phyloP scores from a whole-genome alignment of 1,140 invertebrate genomes.

The Andrena cerasifolii region DNA sequence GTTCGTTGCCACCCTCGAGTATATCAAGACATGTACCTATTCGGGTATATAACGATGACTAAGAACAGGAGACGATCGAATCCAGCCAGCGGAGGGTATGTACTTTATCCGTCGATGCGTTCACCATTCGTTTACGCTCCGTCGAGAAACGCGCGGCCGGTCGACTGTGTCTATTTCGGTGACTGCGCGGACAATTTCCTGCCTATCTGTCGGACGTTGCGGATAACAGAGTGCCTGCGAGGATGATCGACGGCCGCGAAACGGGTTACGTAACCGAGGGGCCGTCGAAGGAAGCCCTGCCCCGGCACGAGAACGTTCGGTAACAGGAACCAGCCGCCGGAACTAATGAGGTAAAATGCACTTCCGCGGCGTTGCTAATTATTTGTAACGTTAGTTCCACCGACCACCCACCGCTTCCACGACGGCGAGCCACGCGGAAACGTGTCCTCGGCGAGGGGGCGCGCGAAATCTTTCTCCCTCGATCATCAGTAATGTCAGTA shows the following conservation, averaged over 20 bases:
- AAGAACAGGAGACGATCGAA: too few species aligned
- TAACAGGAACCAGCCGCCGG: conserved; percentile 60
- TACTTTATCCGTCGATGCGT: not conserved
- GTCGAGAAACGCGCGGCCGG: not conserved
- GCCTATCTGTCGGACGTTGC: conserved; percentile 24
- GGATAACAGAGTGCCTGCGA: conserved; percentile 29
- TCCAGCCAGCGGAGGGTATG: too few species aligned
- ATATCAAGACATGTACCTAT: too few species aligned
- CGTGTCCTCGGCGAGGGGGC: not conserved
- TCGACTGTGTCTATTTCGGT: not conserved
- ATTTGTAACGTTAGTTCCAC: not conserved
- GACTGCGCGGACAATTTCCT: conserved; percentile 34
- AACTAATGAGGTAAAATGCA: conserved; percentile 52
- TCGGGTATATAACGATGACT: too few species aligned
- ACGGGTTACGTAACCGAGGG: conserved; percentile 50
- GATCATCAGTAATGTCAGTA: conserved; percentile 43
- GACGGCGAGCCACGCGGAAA: too few species aligned
- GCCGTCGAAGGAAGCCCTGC: conserved; percentile 40
- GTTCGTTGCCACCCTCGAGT: too few species aligned
- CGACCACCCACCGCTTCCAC: too few species aligned
- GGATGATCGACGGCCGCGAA: conserved; percentile 38
- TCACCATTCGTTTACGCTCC: conserved; percentile 20
- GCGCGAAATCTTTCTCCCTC: conserved; percentile 5
- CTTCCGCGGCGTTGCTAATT: conserved; percentile 44
- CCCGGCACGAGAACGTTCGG: conserved; percentile 49